phyloP scores from a whole-genome alignment of 2,888 invertebrate genomes.

The Diachrysia chrysitis region DNA sequence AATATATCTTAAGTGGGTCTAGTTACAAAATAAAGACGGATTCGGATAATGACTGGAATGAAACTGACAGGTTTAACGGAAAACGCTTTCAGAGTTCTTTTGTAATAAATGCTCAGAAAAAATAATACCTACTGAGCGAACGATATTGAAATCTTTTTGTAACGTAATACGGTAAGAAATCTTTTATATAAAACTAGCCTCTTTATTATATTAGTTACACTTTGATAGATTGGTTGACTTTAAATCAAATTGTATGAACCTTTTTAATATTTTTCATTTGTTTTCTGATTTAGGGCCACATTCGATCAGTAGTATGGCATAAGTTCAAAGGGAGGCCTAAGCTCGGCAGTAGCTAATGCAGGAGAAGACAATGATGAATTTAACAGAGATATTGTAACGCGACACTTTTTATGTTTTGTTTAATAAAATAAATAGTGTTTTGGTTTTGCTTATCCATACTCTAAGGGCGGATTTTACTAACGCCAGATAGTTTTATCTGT shows the following conservation, averaged over 20 bases:
- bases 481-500: too few species aligned
- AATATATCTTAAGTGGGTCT: slow-evolving; percentile 6
- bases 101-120: slow-evolving; percentile 41
- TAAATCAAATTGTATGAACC: neutral
- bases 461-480: too few species aligned
- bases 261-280: neutral
- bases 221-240: slow-evolving; percentile 11
- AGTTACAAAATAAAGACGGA: slow-evolving; percentile 47
- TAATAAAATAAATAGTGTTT: too few species aligned
- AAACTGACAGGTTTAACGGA: slow-evolving; percentile 52
- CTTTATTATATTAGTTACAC: slow-evolving; percentile 16
- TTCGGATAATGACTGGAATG: slow-evolving; percentile 46
- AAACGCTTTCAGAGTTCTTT: slow-evolving; percentile 48
- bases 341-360: too few species aligned
- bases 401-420: too few species aligned
- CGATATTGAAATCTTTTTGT: slow-evolving; percentile 33
- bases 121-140: slow-evolving; percentile 26
- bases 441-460: too few species aligned
- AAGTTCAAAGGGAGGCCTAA: too few species aligned
- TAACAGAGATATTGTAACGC: too few species aligned
- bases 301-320: too few species aligned
- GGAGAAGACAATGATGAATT: too few species aligned
- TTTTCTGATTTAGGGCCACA: neutral
- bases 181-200: slow-evolving; percentile 13
- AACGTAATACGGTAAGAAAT: slow-evolving; percentile 25